A percentile compares a stretch with the other conserved stretches of the same genome.
Evolutionary conservation across 2,888 invertebrate species (phyloP).

Genomic region (Agriopis aurantiaria): DNA sequence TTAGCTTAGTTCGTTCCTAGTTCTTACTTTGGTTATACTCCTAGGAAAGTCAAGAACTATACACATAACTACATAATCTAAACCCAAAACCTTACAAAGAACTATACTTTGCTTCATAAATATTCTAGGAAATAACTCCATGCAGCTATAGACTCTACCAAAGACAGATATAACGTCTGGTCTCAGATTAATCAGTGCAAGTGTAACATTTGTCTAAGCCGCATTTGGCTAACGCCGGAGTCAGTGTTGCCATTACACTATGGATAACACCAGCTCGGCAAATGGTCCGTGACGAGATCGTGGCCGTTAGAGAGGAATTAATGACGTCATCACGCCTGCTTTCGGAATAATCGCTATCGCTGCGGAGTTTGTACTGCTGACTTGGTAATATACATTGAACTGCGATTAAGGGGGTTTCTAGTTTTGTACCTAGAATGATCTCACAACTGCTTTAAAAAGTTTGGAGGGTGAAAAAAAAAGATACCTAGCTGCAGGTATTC

Average conservation of each 20-base stretch:
- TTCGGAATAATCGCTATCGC: conserved; percentile 60
- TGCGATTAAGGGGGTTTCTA: conserved; percentile 12
- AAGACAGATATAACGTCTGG: conserved; percentile 9
- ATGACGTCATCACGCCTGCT: conserved; percentile 77
- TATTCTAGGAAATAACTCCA: no score
- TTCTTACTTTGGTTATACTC: no score
- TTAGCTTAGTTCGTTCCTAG: no score
- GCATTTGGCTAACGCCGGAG: conserved; percentile 26
- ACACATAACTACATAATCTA: no score
- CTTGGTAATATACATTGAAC: conserved; percentile 22
- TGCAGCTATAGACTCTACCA: conserved; percentile 1
- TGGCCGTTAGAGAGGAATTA: conserved; percentile 77
- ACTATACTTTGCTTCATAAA: no score
- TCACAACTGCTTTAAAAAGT: neutral
- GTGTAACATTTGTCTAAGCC: conserved; percentile 30
- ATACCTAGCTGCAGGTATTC: no score
- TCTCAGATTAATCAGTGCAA: conserved; percentile 25
- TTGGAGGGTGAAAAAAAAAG: no score
- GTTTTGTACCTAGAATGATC: neutral
- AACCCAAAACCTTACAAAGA: no score
- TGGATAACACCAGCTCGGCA: conserved; percentile 46
- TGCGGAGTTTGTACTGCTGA: conserved; percentile 26
- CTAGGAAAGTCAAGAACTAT: no score
- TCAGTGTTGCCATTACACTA: conserved; percentile 22
- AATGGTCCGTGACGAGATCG: conserved; percentile 70